phyloP scores from a whole-genome alignment of 2,888 invertebrate genomes.

The Agrochola circellaris region DNA sequence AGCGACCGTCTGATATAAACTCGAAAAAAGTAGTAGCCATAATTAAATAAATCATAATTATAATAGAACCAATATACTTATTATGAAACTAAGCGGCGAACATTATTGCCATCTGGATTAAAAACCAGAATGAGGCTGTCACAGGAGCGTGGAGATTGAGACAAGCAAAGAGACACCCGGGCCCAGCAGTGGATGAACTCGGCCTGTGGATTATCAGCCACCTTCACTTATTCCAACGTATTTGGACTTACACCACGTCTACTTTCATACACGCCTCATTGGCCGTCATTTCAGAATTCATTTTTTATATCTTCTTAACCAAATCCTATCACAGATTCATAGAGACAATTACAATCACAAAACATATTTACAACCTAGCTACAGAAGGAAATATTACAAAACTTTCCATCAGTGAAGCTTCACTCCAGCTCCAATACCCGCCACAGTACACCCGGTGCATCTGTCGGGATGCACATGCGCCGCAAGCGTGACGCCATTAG shows the following conservation, averaged over 20 bases:
- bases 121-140: too few relatives aligned
- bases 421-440: neutral
- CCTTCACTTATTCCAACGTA: neutral
- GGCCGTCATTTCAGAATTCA: neutral
- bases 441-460: constrained; percentile 15
- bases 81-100: too few relatives aligned
- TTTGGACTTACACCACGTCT: neutral
- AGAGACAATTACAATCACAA: neutral
- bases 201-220: neutral
- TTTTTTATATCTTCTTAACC: too few relatives aligned
- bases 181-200: too few relatives aligned
- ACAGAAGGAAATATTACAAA: neutral
- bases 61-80: neutral
- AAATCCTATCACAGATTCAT: neutral
- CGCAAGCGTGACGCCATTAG: constrained; percentile 51
- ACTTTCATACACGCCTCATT: neutral
- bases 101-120: too few relatives aligned
- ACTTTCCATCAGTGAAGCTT: constrained; percentile 6
- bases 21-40: neutral
- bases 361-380: neutral
- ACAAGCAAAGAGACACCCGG: too few relatives aligned
- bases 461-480: constrained; percentile 22
- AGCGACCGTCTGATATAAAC: neutral
- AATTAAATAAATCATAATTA: neutral
- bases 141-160: too few relatives aligned